Evolutionary conservation across 2,113 vertebrate species (phyloP).

Genomic region (Myanophis thanlyinensis): DNA sequence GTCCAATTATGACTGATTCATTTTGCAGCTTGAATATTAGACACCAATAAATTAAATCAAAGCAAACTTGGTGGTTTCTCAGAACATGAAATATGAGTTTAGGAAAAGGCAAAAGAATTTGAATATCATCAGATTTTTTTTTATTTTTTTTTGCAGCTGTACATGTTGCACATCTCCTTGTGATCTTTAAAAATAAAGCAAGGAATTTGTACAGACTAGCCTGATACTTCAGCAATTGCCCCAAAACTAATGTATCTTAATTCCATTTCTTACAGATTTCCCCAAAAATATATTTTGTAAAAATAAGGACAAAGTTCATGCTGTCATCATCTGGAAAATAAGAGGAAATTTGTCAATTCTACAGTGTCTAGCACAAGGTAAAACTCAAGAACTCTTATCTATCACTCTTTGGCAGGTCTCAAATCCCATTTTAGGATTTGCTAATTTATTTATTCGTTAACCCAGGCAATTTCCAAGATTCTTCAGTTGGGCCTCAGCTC

Average conservation of each 20-base stretch:
- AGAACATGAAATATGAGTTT: neutral
- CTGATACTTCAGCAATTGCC: neutral
- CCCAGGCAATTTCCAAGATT: neutral
- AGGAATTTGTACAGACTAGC: neutral
- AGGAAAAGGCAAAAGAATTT: neutral
- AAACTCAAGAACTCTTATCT: neutral
- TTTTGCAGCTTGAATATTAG: neutral
- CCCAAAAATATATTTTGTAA: neutral
- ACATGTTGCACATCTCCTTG: neutral
- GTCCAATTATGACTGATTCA: neutral
- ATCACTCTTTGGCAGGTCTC: neutral
- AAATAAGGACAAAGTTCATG: neutral
- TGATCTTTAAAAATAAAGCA: neutral
- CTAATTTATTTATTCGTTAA: conserved; percentile 5
- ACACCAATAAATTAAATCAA: neutral
- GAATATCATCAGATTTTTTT: neutral
- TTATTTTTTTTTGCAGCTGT: neutral
- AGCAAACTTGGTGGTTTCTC: neutral
- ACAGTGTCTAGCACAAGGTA: neutral
- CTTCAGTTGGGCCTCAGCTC: conserved; percentile 16
- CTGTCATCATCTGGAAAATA: neutral
- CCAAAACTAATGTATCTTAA: neutral
- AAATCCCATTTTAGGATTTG: conserved; percentile 6
- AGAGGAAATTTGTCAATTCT: neutral
- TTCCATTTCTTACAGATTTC: neutral